Evolutionary conservation across 2,797 vertebrate genomes (phyloP).

Genomic region (Enteromius trimaculatus): DNA sequence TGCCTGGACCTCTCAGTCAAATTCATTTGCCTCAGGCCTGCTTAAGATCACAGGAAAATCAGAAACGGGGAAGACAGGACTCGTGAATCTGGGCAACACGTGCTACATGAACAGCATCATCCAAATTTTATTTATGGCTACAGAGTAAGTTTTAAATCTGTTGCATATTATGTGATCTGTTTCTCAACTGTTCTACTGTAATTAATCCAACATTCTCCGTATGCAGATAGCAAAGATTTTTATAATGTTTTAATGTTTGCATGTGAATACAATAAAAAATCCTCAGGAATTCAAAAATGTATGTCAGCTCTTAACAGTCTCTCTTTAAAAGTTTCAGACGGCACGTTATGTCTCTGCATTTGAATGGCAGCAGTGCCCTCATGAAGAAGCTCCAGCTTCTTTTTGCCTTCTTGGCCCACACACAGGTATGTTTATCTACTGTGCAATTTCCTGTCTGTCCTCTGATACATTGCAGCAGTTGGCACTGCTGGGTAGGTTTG

Average conservation of each 20-base stretch:
- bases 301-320: not conserved
- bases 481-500: not conserved
- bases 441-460: not conserved
- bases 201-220: not conserved
- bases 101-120: conserved; percentile 99
- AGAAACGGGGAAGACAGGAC: conserved; percentile 96
- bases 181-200: not conserved
- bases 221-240: not conserved
- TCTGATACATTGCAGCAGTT: not conserved
- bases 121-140: conserved; percentile 98
- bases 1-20: conserved; percentile 98
- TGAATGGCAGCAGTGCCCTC: conserved; percentile 88
- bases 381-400: conserved; percentile 98
- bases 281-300: not conserved
- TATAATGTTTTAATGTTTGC: not conserved
- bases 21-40: conserved; percentile 88
- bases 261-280: not conserved
- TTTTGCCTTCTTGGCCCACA: conserved; percentile 97
- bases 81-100: conserved; percentile 97
- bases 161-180: not conserved
- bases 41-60: conserved; percentile 91
- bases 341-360: conserved; percentile 89
- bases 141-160: conserved; percentile 85
- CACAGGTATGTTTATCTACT: conserved; percentile 83
- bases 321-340: conserved; percentile 87